A percentile compares a stretch with the other conserved stretches of the same genome.
These are phyloP conservation scores for Heliconius sara DNA, from an alignment of 2,888 invertebrate species.

Conservation along the genomic window DNA sequence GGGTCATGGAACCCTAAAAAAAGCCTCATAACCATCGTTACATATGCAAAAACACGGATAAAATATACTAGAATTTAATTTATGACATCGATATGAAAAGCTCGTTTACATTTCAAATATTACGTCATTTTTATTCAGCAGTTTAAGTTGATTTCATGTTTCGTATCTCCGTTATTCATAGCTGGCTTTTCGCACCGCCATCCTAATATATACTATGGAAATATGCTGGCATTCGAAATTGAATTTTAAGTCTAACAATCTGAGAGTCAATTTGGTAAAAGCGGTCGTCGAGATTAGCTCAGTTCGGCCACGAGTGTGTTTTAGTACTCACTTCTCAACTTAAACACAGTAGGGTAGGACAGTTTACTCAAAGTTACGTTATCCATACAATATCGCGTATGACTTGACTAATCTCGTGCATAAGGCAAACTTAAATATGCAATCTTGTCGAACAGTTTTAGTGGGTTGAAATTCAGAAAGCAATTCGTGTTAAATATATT, in stretches of 20 bases:
- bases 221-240: conserved; percentile 36
- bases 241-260: conserved; percentile 36
- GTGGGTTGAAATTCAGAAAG: background rate
- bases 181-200: conserved; percentile 28
- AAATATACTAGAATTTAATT: background rate
- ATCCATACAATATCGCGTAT: conserved; percentile 24
- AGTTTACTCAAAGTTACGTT: conserved; percentile 31
- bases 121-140: conserved; percentile 27
- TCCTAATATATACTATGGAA: conserved; percentile 41
- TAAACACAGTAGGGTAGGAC: conserved; percentile 20
- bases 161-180: conserved; percentile 32
- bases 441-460: background rate
- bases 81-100: conserved; percentile 13
- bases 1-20: background rate
- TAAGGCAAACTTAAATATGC: conserved; percentile 16
- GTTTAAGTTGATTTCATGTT: conserved; percentile 24
- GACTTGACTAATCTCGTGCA: conserved; percentile 15
- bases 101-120: conserved; percentile 23
- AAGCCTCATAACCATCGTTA: background rate
- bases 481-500: background rate
- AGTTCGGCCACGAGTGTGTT: conserved; percentile 37
- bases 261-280: conserved; percentile 39
- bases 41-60: background rate
- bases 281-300: conserved; percentile 32
- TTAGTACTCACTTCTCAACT: conserved; percentile 25